phyloP scores from a whole-genome alignment of 2,888 invertebrate species.

The Microchrysa polita region DNA sequence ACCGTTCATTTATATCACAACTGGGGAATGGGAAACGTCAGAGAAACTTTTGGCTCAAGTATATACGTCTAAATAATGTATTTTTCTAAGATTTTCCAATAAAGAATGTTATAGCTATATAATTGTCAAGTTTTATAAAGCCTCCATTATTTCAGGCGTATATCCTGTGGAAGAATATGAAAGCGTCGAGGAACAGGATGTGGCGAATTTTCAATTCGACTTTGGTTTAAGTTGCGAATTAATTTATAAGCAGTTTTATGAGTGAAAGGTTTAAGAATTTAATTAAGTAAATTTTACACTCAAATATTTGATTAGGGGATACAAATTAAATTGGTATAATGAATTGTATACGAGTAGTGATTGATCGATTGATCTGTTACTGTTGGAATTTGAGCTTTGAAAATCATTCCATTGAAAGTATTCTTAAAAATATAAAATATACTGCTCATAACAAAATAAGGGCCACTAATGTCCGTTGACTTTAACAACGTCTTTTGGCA shows the following conservation, averaged over 20 bases:
- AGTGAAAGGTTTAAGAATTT: neutral
- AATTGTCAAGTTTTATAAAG: neutral
- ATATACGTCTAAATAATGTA: neutral
- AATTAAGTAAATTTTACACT: neutral
- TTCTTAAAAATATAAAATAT: too few relatives aligned
- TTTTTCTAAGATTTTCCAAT: neutral
- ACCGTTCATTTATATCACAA: conserved; percentile 11
- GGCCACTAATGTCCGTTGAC: too few relatives aligned
- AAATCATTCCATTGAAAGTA: too few relatives aligned
- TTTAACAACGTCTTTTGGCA: too few relatives aligned
- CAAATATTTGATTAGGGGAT: neutral
- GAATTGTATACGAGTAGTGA: too few relatives aligned
- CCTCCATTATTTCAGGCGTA: neutral
- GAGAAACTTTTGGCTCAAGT: too few relatives aligned
- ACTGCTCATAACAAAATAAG: too few relatives aligned
- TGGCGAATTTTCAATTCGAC: neutral
- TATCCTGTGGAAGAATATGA: neutral
- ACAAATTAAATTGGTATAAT: too few relatives aligned
- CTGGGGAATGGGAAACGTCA: neutral
- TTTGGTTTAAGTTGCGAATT: neutral
- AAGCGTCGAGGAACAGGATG: neutral
- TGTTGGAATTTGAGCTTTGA: too few relatives aligned
- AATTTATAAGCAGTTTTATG: neutral
- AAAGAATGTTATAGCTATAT: neutral
- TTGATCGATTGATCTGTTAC: too few relatives aligned